phyloP scores from a whole-genome alignment of 1,140 invertebrate species.

The Euschistus heros region DNA sequence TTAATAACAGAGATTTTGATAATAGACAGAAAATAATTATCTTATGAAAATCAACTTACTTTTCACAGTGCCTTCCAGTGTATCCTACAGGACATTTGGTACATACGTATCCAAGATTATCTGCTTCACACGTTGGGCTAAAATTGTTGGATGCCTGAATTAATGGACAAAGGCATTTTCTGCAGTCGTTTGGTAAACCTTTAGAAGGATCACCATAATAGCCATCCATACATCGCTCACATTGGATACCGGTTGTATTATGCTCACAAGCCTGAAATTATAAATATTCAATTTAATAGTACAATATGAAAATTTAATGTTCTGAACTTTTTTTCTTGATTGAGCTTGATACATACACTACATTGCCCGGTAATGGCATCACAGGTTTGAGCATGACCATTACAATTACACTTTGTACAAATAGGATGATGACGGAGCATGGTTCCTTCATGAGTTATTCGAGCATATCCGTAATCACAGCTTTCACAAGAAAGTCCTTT shows the following conservation, averaged over 20 bases:
- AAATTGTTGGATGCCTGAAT: slow-evolving; percentile 67
- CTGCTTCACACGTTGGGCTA: slow-evolving; percentile 69
- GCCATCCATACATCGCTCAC: slow-evolving; percentile 76
- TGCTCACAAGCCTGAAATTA: slow-evolving; percentile 50
- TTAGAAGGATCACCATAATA: slow-evolving; percentile 81
- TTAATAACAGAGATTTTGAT: no score
- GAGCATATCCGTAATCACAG: slow-evolving; percentile 70
- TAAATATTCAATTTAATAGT: slow-evolving; percentile 5
- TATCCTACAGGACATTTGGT: slow-evolving; percentile 84
- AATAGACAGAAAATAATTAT: no score
- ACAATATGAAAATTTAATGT: not conserved
- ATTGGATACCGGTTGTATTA: slow-evolving; percentile 59
- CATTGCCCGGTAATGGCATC: slow-evolving; percentile 68
- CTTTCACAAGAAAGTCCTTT: slow-evolving; percentile 71
- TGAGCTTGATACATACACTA: slow-evolving; percentile 43
- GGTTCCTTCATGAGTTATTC: slow-evolving; percentile 33
- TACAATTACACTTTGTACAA: slow-evolving; percentile 82
- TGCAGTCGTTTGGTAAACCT: slow-evolving; percentile 66
- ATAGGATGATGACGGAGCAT: slow-evolving; percentile 36
- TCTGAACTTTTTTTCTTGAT: not conserved
- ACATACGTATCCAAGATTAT: slow-evolving; percentile 61
- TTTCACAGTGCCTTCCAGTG: slow-evolving; percentile 83
- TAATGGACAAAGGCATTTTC: slow-evolving; percentile 78
- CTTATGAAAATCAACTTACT: slow-evolving; percentile 43
- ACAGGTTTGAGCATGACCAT: slow-evolving; percentile 76